Percentiles rank a stretch among this genome's conserved stretches.
Evolutionary conservation across 1,140 invertebrate genomes (phyloP).

Genomic region (Eciton burchellii): DNA sequence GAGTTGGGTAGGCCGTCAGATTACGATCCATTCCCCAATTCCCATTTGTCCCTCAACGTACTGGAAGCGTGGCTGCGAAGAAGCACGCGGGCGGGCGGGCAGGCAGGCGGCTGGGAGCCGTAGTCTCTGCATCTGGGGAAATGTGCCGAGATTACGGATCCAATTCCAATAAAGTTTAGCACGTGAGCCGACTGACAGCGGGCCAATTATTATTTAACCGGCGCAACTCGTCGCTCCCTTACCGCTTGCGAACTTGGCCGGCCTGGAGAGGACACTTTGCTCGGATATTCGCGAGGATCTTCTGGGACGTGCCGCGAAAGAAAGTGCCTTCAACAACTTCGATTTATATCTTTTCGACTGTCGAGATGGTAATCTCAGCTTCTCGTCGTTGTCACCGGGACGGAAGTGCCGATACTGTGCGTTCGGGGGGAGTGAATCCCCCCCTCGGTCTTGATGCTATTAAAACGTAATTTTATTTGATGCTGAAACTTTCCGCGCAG

Average conservation of each 20-base stretch:
- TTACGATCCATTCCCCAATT: slow-evolving; percentile 80
- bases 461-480: slow-evolving; percentile 60
- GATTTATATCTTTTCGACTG: slow-evolving; percentile 47
- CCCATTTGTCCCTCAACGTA: slow-evolving; percentile 77
- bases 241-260: slow-evolving; percentile 37
- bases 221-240: slow-evolving; percentile 56
- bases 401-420: slow-evolving; percentile 20
- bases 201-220: slow-evolving; percentile 83
- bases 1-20: slow-evolving; percentile 78
- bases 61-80: slow-evolving; percentile 63
- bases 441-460: slow-evolving; percentile 42
- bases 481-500: slow-evolving; percentile 54
- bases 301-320: slow-evolving; percentile 62
- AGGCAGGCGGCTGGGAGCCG: slow-evolving; percentile 12
- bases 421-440: slow-evolving; percentile 24
- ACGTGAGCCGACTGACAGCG: slow-evolving; percentile 81
- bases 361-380: slow-evolving; percentile 30
- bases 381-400: not conserved
- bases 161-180: slow-evolving; percentile 84
- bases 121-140: slow-evolving; percentile 79
- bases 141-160: slow-evolving; percentile 83
- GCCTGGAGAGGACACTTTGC: slow-evolving; percentile 49
- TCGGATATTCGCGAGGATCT: slow-evolving; percentile 62
- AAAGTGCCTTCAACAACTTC: slow-evolving; percentile 45
- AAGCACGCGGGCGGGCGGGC: slow-evolving; percentile 28